phyloP scores from a whole-genome alignment of 2,888 invertebrate species.

The Mechanitis messenoides region DNA sequence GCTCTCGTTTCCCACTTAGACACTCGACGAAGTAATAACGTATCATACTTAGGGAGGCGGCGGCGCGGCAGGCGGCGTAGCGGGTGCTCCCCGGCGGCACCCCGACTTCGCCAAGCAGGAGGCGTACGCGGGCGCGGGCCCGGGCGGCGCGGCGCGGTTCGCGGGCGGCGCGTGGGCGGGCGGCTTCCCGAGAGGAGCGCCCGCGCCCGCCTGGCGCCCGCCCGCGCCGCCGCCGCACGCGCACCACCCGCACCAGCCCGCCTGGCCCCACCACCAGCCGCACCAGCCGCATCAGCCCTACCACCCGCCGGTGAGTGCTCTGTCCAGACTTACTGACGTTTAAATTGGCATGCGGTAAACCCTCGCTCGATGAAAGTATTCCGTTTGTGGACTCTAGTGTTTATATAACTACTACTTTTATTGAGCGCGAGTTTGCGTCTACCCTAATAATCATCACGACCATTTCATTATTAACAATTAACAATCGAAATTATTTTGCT shows the following conservation, averaged over 20 bases:
- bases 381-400: no score
- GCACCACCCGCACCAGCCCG: slow-evolving; percentile 49
- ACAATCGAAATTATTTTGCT: neutral
- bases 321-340: neutral
- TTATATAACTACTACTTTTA: no score
- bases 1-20: no score
- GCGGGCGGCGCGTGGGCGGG: slow-evolving; percentile 43
- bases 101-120: slow-evolving; percentile 87
- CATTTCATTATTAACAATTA: neutral
- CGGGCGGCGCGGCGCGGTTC: slow-evolving; percentile 32
- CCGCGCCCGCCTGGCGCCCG: slow-evolving; percentile 47
- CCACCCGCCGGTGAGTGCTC: slow-evolving; percentile 46
- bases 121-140: slow-evolving; percentile 40
- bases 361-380: neutral
- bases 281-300: slow-evolving; percentile 62
- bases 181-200: slow-evolving; percentile 53
- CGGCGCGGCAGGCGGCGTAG: slow-evolving; percentile 55
- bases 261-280: slow-evolving; percentile 58
- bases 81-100: slow-evolving; percentile 84
- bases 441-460: neutral
- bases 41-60: slow-evolving; percentile 35
- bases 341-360: neutral
- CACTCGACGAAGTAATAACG: slow-evolving; percentile 54
- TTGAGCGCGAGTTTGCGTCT: no score
- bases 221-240: slow-evolving; percentile 47